Evolutionary conservation across 2,888 invertebrate genomes (phyloP), one percentile per base, ranked within the genome.

Genomic region (Homarus gammarus): DNA sequence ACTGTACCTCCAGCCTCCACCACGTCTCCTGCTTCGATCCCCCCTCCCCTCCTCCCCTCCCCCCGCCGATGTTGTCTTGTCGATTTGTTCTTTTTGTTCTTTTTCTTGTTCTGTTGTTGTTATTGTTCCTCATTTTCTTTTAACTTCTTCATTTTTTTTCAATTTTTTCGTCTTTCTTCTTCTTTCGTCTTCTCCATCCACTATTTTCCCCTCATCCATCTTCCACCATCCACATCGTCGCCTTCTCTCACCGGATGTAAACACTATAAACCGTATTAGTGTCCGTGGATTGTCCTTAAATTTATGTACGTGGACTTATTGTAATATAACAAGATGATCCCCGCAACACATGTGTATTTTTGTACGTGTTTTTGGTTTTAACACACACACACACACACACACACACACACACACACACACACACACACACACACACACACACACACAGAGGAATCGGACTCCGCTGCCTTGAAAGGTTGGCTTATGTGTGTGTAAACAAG

Each of bases 401-500:
- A 49, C 12, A 49, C 10, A 49, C 12, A 49, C 12, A 49, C 12
- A 49, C 12, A 49, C 12, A 49, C 12, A 49, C 12, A 49, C 12
- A 49, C 0, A 10, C 12, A 49, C 12, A 10, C n/a, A n/a, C n/a
- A n/a, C n/a, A n/a, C n/a, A n/a, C n/a, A n/a, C n/a, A n/a, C n/a
- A n/a, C n/a, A 73, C 18, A 18, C 22, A 40, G 33, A 27, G 44
- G 44, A 82, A 82, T 44, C 33, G 44, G 68, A 44, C 33, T 61
- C 31, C 18, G 3, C 44, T 12, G 44, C 27, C 15, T 15, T 78
- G 51, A 78, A 77, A 33, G 78, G 78, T 31, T 27, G 27, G 75
- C 8, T 78, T 78, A 78, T 78, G 78, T 56, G 51, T 78, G 56
- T 56, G n/a, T 75, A 38, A 78, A 78, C 56, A 56, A 78, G 56